A percentile compares a stretch with the other conserved stretches of the same genome.
phyloP scores from a whole-genome alignment of 1,140 invertebrate species.

The Gryllus bimaculatus region DNA sequence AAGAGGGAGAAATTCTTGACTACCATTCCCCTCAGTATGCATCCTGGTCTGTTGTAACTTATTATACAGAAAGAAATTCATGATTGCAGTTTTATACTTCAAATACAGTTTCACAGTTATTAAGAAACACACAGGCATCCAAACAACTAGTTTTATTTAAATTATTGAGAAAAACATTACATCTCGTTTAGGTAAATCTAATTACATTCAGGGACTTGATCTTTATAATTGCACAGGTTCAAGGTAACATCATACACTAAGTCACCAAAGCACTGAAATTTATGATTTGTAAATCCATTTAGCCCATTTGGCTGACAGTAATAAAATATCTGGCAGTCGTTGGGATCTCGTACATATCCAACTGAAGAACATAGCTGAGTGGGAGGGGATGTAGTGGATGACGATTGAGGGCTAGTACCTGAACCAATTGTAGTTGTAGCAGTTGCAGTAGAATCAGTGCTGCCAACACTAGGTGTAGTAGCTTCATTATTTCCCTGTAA shows the following conservation, averaged over 20 bases:
- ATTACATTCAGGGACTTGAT: constrained; percentile 5
- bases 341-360: constrained; percentile 24
- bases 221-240: constrained; percentile 12
- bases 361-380: constrained; percentile 17
- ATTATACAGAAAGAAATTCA: too few relatives aligned
- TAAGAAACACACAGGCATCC: too few relatives aligned
- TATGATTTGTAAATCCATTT: neutral
- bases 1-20: too few relatives aligned
- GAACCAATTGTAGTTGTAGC: neutral
- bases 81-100: too few relatives aligned
- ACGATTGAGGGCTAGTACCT: neutral
- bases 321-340: constrained; percentile 25
- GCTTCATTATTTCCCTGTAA: neutral
- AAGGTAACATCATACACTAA: constrained; percentile 14
- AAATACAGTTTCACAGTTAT: too few relatives aligned
- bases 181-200: neutral
- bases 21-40: too few relatives aligned
- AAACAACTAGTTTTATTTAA: too few relatives aligned
- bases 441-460: too few relatives aligned
- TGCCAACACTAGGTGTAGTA: too few relatives aligned
- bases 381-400: neutral
- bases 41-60: too few relatives aligned
- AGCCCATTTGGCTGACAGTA: constrained; percentile 15
- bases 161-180: too few relatives aligned
- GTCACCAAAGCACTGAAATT: constrained; percentile 11